Percentiles rank a stretch among this genome's conserved stretches.
These are phyloP conservation scores for Chloroclysta siterata DNA, from an alignment of 2,888 invertebrate genomes.

Conservation along the genomic window DNA sequence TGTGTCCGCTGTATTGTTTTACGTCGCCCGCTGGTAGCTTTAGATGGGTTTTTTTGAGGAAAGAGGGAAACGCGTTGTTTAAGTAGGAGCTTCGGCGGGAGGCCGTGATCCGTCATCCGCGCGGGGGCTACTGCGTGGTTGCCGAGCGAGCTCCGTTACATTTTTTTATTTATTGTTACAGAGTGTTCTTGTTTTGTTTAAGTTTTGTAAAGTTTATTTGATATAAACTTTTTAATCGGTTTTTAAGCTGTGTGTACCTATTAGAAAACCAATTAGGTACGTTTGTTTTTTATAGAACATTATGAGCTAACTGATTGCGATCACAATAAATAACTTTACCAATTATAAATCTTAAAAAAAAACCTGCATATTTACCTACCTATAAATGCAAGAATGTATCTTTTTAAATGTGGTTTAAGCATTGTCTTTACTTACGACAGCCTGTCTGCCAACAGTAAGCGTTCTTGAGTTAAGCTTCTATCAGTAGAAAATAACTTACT, in stretches of 20 bases:
- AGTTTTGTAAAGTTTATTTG: neutral
- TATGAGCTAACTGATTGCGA: no score
- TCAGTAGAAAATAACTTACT: no score
- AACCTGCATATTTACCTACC: neutral
- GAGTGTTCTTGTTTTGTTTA: neutral
- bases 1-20: conserved; percentile 55
- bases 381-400: no score
- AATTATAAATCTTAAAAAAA: neutral
- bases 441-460: neutral
- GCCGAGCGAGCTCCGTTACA: conserved; percentile 28
- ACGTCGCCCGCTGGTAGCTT: conserved; percentile 57
- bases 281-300: no score
- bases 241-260: no score
- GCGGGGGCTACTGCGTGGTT: conserved; percentile 76
- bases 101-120: conserved; percentile 63
- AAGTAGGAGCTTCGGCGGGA: conserved; percentile 54
- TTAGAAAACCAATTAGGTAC: no score
- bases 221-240: no score
- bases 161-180: conserved; percentile 5
- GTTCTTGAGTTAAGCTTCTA: neutral
- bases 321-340: no score
- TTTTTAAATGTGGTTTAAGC: neutral
- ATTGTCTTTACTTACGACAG: neutral
- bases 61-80: conserved; percentile 52
- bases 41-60: conserved; percentile 23